Percentiles rank a stretch among this genome's conserved stretches.
phyloP scores from a whole-genome alignment of 2,113 vertebrate species.

The Scatophagus argus region DNA sequence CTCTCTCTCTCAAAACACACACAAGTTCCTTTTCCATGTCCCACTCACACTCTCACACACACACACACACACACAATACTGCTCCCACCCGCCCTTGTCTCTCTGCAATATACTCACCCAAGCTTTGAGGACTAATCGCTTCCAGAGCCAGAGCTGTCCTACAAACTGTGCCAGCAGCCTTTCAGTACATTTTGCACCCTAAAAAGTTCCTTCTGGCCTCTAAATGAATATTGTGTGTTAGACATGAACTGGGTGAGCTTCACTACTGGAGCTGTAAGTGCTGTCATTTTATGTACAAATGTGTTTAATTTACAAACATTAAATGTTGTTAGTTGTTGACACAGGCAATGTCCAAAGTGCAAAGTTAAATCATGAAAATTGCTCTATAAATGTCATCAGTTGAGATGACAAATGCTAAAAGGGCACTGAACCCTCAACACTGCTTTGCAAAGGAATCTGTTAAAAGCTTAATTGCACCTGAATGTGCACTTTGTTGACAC shows the following conservation, averaged over 20 bases:
- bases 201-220: constrained; percentile 44
- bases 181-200: constrained; percentile 57
- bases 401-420: not conserved
- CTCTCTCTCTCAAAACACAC: constrained; percentile 52
- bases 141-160: constrained; percentile 76
- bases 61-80: constrained; percentile 57
- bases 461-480: constrained; percentile 19
- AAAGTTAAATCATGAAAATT: constrained; percentile 17
- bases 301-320: constrained; percentile 25
- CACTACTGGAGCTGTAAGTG: not conserved
- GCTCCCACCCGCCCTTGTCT: constrained; percentile 64
- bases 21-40: constrained; percentile 52
- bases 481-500: constrained; percentile 40
- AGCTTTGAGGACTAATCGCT: constrained; percentile 76
- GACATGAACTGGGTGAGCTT: not conserved
- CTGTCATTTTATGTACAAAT: constrained; percentile 25
- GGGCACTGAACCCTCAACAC: not conserved
- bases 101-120: constrained; percentile 62
- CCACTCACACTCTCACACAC: constrained; percentile 58
- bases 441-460: not conserved
- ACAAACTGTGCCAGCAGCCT: constrained; percentile 66
- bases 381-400: constrained; percentile 34
- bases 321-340: constrained; percentile 10
- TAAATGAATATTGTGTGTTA: constrained; percentile 42
- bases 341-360: constrained; percentile 1